Base-by-base conservation (phyloP, 2,888 invertebrate species). In the Morinoia aosen region DNA sequence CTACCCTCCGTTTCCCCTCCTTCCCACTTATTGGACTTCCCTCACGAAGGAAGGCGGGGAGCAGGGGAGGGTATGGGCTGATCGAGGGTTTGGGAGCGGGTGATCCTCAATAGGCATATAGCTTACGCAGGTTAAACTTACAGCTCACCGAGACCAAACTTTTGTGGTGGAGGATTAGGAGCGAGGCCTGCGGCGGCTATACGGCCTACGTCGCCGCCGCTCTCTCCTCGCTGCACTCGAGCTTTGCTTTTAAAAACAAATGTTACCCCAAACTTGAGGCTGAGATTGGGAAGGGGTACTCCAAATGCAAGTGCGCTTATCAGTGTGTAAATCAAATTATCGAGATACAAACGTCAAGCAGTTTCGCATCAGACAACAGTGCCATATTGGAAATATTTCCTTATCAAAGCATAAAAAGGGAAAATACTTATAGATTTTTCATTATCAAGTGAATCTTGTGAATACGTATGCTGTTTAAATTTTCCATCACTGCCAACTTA, bases 71-170 rank as follows among this genome's bases (percentile, higher is more conserved):
- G 93, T 25, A 7, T 25, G 93, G 93, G 93, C 56, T n/a, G 93
- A 93, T 93, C 57, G 57, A 57, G 93, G 48, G 93, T 12, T 48
- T 57, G 93, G 93, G 57, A 48, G 12, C 16, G 93, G n/a, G 93
- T 93, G 93, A 93, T 93, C 93, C 93, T 93, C 93, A 56, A 93
- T 93, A 93, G 93, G 93, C 93, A 93, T 93, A 93, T 93, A 93
- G 93, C 93, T 93, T 93, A 93, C 93, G 33, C 57, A 57, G 93
- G 93, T 93, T 93, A 93, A 93, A 93, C 90, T 90, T 93, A 93
- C 48, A 93, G 93, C 93, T 56, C 57, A 57, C 93, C 57, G 57
- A 93, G 93, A 25, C n/a, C 57, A 93, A 93, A 93, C 93, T 93
- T 93, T 93, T 93, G 93, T 93, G 48, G 93, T 48, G 56, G 56